Conservation (phyloP, 2,888 invertebrate genomes). For the Augiades crinisus region DNA sequence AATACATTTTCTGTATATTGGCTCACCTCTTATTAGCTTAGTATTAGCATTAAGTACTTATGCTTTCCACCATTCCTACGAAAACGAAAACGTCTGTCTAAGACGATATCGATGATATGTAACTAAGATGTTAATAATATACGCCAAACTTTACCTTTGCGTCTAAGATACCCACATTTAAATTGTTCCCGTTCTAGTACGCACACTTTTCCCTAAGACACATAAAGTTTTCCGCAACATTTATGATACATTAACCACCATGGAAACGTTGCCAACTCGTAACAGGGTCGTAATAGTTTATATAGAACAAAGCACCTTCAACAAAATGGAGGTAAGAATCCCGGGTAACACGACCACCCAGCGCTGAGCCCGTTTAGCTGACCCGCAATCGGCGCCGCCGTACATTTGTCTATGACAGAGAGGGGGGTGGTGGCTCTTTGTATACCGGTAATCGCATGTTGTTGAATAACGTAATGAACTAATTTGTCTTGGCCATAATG, state of each 20-base stretch:
- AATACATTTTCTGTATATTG: too few species aligned
- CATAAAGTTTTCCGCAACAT: conserved; percentile 30
- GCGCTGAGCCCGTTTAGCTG: conserved; percentile 30
- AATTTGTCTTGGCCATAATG: conserved; percentile 53
- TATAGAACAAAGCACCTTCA: conserved; percentile 37
- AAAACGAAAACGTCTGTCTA: too few species aligned
- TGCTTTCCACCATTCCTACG: too few species aligned
- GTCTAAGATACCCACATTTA: background rate
- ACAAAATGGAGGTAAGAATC: conserved; percentile 35
- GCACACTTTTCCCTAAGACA: conserved; percentile 24
- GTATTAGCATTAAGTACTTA: too few species aligned
- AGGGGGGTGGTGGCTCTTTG: conserved; percentile 30
- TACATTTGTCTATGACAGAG: conserved; percentile 21
- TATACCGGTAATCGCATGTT: conserved; percentile 38
- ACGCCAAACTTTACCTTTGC: background rate
- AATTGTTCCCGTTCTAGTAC: background rate
- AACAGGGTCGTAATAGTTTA: conserved; percentile 37
- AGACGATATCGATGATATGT: background rate
- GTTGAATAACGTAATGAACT: conserved; percentile 52
- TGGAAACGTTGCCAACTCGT: conserved; percentile 35
- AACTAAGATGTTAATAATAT: background rate
- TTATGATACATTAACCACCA: conserved; percentile 32
- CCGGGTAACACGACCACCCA: conserved; percentile 30
- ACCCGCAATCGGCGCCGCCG: conserved; percentile 27
- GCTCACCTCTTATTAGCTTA: too few species aligned